phyloP scores from a whole-genome alignment of 1,140 invertebrate genomes.

The Oncopeltus fasciatus region DNA sequence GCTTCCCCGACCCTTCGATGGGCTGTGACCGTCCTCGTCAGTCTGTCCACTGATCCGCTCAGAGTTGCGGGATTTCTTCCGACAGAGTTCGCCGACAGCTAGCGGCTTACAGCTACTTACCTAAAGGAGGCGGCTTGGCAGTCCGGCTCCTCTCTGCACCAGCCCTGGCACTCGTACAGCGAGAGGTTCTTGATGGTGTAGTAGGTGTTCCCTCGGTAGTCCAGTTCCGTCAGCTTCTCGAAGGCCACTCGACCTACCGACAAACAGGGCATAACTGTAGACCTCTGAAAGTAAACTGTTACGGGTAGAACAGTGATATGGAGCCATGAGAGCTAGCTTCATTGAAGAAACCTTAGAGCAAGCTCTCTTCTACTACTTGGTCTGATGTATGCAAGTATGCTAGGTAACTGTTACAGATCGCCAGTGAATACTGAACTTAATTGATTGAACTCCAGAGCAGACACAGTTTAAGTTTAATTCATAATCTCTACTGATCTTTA shows the following conservation, averaged over 20 bases:
- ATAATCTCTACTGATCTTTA: no score
- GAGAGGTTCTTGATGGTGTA: slow-evolving; percentile 84
- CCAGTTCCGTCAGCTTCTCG: slow-evolving; percentile 82
- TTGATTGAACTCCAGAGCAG: no score
- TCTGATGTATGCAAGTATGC: neutral
- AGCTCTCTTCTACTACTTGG: neutral
- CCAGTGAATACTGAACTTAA: no score
- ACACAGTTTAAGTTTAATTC: no score
- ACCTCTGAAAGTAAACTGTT: neutral
- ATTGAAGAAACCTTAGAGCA: neutral
- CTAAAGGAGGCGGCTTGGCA: slow-evolving; percentile 79
- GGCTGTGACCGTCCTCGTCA: no score
- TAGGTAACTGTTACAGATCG: neutral
- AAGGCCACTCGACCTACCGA: slow-evolving; percentile 66
- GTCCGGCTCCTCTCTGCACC: slow-evolving; percentile 80
- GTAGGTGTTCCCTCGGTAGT: slow-evolving; percentile 79
- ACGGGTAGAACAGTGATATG: neutral
- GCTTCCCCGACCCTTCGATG: no score
- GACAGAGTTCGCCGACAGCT: no score
- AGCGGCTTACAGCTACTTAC: no score
- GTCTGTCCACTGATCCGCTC: no score
- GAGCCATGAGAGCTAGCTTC: neutral
- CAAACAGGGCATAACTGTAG: neutral
- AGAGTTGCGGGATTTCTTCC: no score
- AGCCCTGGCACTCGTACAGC: slow-evolving; percentile 84